A percentile compares a stretch with the other conserved stretches of the same genome.
These are phyloP conservation scores for Mongoloraphidia duomilia DNA, from an alignment of 2,888 invertebrate genomes.

Conservation along the genomic window DNA sequence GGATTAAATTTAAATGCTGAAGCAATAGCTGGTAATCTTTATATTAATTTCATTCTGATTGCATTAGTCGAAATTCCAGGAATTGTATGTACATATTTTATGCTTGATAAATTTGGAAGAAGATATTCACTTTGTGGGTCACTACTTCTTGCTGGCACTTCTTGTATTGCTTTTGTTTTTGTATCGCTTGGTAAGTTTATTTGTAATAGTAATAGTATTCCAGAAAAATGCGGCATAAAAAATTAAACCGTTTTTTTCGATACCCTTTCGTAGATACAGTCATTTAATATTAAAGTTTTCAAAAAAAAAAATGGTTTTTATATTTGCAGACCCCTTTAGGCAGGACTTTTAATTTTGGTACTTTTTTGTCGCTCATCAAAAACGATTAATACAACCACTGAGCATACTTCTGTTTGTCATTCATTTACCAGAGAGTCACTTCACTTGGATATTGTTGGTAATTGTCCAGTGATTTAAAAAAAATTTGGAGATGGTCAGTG, in stretches of 20 bases:
- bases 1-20: constrained; percentile 68
- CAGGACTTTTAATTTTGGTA: no score
- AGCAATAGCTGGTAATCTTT: constrained; percentile 56
- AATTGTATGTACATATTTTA: constrained; percentile 44
- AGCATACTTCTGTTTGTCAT: no score
- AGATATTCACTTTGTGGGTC: constrained; percentile 45
- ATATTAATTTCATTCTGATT: constrained; percentile 59
- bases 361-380: no score
- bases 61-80: constrained; percentile 59
- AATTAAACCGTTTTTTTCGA: neutral
- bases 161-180: constrained; percentile 44
- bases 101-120: constrained; percentile 48
- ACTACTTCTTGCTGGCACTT: constrained; percentile 44
- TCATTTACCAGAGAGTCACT: no score
- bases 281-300: constrained; percentile 17
- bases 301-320: neutral
- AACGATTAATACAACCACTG: no score
- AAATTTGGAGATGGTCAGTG: no score
- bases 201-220: neutral
- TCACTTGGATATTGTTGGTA: no score
- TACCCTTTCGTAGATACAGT: neutral
- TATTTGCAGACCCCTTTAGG: no score
- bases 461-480: no score
- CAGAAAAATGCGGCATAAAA: neutral
- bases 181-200: constrained; percentile 34